Percentiles rank a stretch among this genome's conserved stretches.
Evolutionary conservation across 2,113 vertebrate species (phyloP).

Genomic region (Melierax canorus): DNA sequence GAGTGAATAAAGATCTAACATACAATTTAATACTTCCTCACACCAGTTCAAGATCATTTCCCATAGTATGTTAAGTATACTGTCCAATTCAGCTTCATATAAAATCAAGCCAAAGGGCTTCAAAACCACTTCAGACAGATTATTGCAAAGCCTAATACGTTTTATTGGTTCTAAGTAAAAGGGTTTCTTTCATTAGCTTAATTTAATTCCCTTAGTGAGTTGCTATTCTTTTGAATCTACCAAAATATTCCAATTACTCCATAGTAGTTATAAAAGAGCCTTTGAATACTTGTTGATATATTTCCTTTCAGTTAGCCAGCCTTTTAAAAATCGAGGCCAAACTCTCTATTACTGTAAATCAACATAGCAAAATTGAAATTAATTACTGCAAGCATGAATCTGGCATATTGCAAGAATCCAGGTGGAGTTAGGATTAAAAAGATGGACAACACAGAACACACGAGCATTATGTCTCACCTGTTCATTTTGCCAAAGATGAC

Average conservation of each 20-base stretch:
- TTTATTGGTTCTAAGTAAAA: slow-evolving; percentile 44
- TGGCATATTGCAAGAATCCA: neutral
- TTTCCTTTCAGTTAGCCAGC: neutral
- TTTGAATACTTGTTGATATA: neutral
- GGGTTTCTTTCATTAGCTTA: slow-evolving; percentile 37
- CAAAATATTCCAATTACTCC: slow-evolving; percentile 15
- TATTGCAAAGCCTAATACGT: neutral
- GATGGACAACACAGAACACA: neutral
- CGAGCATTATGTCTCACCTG: neutral
- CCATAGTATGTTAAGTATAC: neutral
- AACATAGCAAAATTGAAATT: neutral
- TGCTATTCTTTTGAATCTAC: slow-evolving; percentile 21
- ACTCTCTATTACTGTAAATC: neutral
- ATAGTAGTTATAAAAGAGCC: neutral
- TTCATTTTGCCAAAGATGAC: neutral
- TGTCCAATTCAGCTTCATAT: slow-evolving; percentile 7
- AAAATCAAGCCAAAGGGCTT: slow-evolving; percentile 25
- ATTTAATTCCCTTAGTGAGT: slow-evolving; percentile 16
- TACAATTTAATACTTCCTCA: neutral
- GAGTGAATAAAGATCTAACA: neutral
- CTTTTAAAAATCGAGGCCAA: neutral
- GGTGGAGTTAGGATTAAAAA: neutral
- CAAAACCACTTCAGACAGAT: slow-evolving; percentile 25
- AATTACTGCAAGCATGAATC: neutral
- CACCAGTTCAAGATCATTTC: neutral